Evolutionary conservation across 2,888 invertebrate genomes (phyloP).

Genomic region (Drosophila pegasa): DNA sequence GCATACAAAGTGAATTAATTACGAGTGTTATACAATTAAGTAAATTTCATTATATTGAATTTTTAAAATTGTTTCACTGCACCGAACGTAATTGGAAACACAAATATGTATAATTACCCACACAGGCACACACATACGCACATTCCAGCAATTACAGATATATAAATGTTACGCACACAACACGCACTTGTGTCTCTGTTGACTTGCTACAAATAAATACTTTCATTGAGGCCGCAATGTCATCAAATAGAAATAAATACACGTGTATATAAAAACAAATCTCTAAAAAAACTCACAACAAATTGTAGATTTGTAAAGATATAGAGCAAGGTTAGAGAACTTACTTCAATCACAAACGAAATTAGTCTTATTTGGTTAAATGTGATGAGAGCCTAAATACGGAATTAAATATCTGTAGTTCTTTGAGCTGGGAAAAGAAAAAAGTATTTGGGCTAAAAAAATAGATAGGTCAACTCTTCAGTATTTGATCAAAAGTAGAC

Average conservation of each 20-base stretch:
- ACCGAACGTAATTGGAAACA: slow-evolving; percentile 75
- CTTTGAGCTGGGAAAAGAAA: too few relatives aligned
- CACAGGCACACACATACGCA: slow-evolving; percentile 9
- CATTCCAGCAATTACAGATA: slow-evolving; percentile 25
- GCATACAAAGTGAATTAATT: slow-evolving; percentile 82
- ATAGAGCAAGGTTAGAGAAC: too few relatives aligned
- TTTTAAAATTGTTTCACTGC: slow-evolving; percentile 73
- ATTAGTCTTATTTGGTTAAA: too few relatives aligned
- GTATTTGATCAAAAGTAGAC: too few relatives aligned
- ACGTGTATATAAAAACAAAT: neutral
- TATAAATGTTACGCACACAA: slow-evolving; percentile 16
- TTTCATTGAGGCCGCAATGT: slow-evolving; percentile 22
- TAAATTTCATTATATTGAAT: slow-evolving; percentile 82
- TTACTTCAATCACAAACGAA: too few relatives aligned
- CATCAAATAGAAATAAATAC: neutral
- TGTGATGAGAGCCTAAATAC: too few relatives aligned
- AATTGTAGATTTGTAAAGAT: neutral
- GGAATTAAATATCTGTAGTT: too few relatives aligned
- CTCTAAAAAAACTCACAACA: neutral
- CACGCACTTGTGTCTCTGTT: slow-evolving; percentile 41
- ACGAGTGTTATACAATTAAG: slow-evolving; percentile 82
- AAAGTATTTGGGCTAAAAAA: too few relatives aligned
- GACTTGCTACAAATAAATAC: slow-evolving; percentile 13
- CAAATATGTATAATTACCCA: slow-evolving; percentile 74
- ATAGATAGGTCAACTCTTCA: too few relatives aligned